Evolutionary conservation across 1,140 invertebrate genomes (phyloP).

Genomic region (Saccostrea echinata): DNA sequence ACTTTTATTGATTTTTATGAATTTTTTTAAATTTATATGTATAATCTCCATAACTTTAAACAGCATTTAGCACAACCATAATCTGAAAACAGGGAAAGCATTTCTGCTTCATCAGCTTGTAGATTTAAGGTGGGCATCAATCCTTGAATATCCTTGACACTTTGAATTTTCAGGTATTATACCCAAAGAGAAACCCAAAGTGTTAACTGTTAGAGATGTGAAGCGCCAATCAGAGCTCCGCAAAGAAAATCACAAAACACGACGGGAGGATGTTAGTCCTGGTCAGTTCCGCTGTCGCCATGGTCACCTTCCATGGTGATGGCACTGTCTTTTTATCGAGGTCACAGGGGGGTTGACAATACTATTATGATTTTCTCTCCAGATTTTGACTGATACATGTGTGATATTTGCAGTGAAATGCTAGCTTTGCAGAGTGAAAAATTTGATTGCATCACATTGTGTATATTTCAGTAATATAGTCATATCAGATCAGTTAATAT

Average conservation of each 20-base stretch:
- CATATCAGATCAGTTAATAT: neutral
- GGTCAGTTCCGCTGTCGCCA: slow-evolving; percentile 1
- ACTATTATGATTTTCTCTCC: neutral
- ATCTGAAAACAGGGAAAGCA: neutral
- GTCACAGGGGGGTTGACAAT: neutral
- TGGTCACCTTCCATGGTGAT: neutral
- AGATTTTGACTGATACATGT: slow-evolving; percentile 1
- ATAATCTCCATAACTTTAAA: neutral
- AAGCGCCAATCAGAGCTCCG: slow-evolving; percentile 91
- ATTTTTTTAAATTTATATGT: neutral
- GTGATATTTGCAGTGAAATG: slow-evolving; percentile 14
- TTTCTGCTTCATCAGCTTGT: slow-evolving; percentile 1
- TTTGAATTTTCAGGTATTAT: slow-evolving; percentile 84
- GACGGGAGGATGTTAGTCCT: slow-evolving; percentile 49
- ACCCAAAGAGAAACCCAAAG: slow-evolving; percentile 86
- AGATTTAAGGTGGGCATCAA: neutral
- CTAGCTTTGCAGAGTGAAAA: slow-evolving; percentile 14
- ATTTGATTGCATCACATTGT: neutral
- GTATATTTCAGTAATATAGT: neutral
- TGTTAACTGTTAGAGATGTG: slow-evolving; percentile 95
- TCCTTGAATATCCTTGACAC: slow-evolving; percentile 11
- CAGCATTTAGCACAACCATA: neutral
- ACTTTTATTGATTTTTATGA: neutral
- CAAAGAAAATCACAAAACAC: slow-evolving; percentile 71
- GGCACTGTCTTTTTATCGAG: neutral